Evolutionary conservation across 2,888 invertebrate genomes (phyloP).

Genomic region (Adelphocoris suturalis): DNA sequence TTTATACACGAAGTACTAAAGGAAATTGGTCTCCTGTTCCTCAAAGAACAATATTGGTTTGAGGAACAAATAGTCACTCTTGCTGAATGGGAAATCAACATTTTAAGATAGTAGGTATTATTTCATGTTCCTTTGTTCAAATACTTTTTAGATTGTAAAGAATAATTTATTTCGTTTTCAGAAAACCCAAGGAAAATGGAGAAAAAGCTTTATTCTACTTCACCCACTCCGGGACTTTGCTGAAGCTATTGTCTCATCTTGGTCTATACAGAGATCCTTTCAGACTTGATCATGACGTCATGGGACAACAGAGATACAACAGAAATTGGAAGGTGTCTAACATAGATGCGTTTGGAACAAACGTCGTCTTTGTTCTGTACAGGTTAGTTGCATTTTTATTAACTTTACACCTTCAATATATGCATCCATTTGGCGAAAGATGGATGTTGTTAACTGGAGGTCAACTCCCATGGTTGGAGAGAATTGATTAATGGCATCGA

Average conservation of each 20-base stretch:
- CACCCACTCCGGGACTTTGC: slow-evolving; percentile 89
- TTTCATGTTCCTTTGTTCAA: too few relatives aligned
- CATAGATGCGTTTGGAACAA: slow-evolving; percentile 90
- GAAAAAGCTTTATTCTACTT: slow-evolving; percentile 82
- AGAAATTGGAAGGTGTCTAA: slow-evolving; percentile 80
- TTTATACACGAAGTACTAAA: too few relatives aligned
- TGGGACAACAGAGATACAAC: slow-evolving; percentile 76
- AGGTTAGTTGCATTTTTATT: slow-evolving; percentile 80
- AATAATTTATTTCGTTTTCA: not conserved
- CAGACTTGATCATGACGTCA: slow-evolving; percentile 82
- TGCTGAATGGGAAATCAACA: too few relatives aligned
- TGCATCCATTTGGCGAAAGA: not conserved
- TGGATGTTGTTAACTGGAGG: not conserved
- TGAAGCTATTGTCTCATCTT: slow-evolving; percentile 87
- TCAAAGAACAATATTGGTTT: too few relatives aligned
- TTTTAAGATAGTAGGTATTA: too few relatives aligned
- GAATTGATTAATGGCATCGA: slow-evolving; percentile 30
- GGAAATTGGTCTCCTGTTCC: too few relatives aligned
- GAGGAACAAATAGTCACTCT: too few relatives aligned
- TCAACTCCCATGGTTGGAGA: not conserved
- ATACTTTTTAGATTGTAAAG: too few relatives aligned
- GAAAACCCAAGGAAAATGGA: not conserved
- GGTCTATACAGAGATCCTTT: slow-evolving; percentile 85
- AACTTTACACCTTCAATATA: not conserved
- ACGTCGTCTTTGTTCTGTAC: slow-evolving; percentile 87